Evolutionary conservation across 2,797 vertebrate genomes (phyloP).

Genomic region (Neoniphon sammara): DNA sequence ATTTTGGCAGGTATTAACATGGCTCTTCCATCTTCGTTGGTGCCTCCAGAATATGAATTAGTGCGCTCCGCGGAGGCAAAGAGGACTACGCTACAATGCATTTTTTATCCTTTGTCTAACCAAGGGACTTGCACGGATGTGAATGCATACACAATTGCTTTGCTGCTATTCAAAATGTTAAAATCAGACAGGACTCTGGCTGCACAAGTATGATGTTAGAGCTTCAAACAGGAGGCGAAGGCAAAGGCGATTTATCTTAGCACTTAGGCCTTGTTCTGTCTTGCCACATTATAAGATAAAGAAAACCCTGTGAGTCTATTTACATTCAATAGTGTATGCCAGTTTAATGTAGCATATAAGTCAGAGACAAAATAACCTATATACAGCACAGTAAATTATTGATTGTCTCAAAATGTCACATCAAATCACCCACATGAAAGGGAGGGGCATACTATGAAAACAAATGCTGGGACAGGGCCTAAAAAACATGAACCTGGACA

Average conservation of each 20-base stretch:
- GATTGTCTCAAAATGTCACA: slow-evolving; percentile 48
- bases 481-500: neutral
- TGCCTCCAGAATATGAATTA: slow-evolving; percentile 36
- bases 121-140: neutral
- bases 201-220: neutral
- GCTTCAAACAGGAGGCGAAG: slow-evolving; percentile 12
- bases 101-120: slow-evolving; percentile 18
- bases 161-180: neutral
- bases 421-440: slow-evolving; percentile 18
- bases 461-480: neutral
- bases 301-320: neutral
- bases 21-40: slow-evolving; percentile 21
- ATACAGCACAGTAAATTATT: slow-evolving; percentile 35
- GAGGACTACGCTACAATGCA: slow-evolving; percentile 15
- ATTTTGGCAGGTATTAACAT: slow-evolving; percentile 27
- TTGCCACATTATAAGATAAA: neutral
- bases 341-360: slow-evolving; percentile 3
- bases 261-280: neutral
- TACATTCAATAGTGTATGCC: neutral
- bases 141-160: neutral
- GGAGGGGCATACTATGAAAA: neutral
- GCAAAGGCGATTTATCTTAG: slow-evolving; percentile 4
- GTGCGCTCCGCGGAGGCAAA: neutral
- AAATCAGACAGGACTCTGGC: neutral
- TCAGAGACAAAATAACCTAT: slow-evolving; percentile 8